Base-by-base conservation (phyloP, 2,797 vertebrate species). In the Poecilia wingei region DNA sequence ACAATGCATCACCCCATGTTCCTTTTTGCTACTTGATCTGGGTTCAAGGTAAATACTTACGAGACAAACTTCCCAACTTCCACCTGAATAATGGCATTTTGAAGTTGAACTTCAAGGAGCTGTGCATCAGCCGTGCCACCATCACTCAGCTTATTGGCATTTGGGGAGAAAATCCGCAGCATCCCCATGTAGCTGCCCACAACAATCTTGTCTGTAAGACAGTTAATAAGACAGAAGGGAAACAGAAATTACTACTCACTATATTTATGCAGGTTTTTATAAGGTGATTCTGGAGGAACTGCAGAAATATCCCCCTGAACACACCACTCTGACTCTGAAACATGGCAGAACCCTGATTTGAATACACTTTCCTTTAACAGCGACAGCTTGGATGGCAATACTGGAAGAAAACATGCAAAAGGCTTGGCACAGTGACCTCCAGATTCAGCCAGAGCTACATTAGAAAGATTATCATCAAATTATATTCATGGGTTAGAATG, bases 11-110 rank as follows among this genome's bases (percentile, higher is more conserved):
- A 66, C 31, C 33, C 33, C 33, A 66, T 20, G 61, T 36, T 66
- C 4, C 18, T 66, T 36, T 36, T 36, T 36, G 22, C 3, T 18
- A 22, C 14, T 49, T 31, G 70, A 47, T 47, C 53, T 61, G 0
- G 8, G 25, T 79, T 22, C 64, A 41, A 4, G n/a, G 36, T 9
- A 28, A 77, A 10, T 78, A 99, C 98, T 99, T 95, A 99, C 98
- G 98, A 99, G 92, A 99, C 97, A 87, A 99, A 99, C 93, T 97
- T 98, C 79, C 98, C 98, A 75, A 98, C 94, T 95, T 98, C 97
- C 91, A 99, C 95, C 85, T 99, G 98, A 81, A 99, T 91, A 90
- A 99, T 88, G 71, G 98, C 96, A 55, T 98, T 97, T 55, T 82
- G 90, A 6, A 99, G 93, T 84, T 98, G 97, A 59, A 98, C 95